Evolutionary conservation across 1,140 invertebrate species (phyloP), one percentile per base, ranked within the genome.

Genomic region (Arion vulgaris): DNA sequence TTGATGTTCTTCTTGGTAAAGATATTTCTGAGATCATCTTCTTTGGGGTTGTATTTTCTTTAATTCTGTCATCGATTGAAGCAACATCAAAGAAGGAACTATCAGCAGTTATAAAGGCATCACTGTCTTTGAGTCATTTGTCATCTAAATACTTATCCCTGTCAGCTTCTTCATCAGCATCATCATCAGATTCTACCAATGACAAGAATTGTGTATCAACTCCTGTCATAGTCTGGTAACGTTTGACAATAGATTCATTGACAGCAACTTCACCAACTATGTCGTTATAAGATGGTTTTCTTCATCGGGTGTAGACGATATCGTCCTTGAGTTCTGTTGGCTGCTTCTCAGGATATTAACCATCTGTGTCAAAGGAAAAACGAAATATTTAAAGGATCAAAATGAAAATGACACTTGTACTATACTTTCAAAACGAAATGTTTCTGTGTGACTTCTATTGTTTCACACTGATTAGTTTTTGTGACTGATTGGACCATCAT

Each of bases 191-290:
- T 73, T 39, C n/a, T 73, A 23, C 2, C 26, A 2, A n/a, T 4
- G 49, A 13, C 45, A 32, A 0, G 9, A n/a, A 1, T 11, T 51
- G 32, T 5, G 2, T 9, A 5, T 17, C 13, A 1, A 15, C 36
- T 34, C 19, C n/a, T 36, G 41, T 13, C 49, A 53, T 17, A 34
- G 13, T 76, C 34, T 76, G 71, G 41, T 26, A 41, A 1, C 11
- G 38, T 23, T n/a, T 49, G 1, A 79, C 38, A 26, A 66, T 36
- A 28, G 76, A 79, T 36, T 62, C 78, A 53, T 80, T 80, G 62
- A 45, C 78, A 13, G 78, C 78, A n/a, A 80, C 32, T 41, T 80
- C 78, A 2, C 62, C 78, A 51, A 68, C 78, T 19, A 80, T 72
- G 45, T 80, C 78, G 45, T 71, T 80, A 39, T 53, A 71, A 23